Percentiles rank a stretch among this genome's conserved stretches.
Conservation (phyloP, 1,140 invertebrate species). For the Uloborus diversus region DNA sequence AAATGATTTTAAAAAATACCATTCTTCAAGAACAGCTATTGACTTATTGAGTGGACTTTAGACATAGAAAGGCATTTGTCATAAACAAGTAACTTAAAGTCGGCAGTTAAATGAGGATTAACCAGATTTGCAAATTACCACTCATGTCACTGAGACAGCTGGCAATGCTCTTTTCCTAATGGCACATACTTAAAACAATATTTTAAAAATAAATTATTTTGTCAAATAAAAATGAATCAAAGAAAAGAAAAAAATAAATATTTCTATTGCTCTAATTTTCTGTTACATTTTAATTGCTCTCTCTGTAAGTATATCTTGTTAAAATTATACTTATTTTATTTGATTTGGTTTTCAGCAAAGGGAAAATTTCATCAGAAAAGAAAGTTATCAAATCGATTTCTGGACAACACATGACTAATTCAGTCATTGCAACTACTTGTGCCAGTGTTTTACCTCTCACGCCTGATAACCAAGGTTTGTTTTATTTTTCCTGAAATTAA, state of each 20-base stretch:
- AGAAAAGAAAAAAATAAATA: background rate
- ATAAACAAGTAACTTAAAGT: too few species aligned
- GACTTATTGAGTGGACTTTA: too few species aligned
- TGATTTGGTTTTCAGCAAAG: background rate
- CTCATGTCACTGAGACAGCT: too few species aligned
- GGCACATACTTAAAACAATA: background rate
- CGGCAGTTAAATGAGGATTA: too few species aligned
- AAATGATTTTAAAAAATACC: too few species aligned
- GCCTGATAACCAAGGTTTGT: conserved; percentile 62
- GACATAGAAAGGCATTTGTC: too few species aligned
- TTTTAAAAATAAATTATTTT: background rate
- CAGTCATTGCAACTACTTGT: conserved; percentile 60
- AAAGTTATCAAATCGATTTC: background rate
- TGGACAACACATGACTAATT: background rate
- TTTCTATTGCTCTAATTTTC: background rate
- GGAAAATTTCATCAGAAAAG: conserved; percentile 2
- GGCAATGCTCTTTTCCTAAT: background rate
- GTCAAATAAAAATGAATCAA: background rate
- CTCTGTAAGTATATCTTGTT: too few species aligned
- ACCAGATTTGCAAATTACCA: too few species aligned
- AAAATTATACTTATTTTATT: too few species aligned
- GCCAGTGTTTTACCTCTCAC: conserved; percentile 66
- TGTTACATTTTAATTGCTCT: background rate
- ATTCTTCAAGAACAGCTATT: too few species aligned
- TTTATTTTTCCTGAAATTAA: too few species aligned